These are phyloP conservation scores for Parnassius smintheus DNA, from an alignment of 2,888 invertebrate genomes.

Conservation along the genomic window DNA sequence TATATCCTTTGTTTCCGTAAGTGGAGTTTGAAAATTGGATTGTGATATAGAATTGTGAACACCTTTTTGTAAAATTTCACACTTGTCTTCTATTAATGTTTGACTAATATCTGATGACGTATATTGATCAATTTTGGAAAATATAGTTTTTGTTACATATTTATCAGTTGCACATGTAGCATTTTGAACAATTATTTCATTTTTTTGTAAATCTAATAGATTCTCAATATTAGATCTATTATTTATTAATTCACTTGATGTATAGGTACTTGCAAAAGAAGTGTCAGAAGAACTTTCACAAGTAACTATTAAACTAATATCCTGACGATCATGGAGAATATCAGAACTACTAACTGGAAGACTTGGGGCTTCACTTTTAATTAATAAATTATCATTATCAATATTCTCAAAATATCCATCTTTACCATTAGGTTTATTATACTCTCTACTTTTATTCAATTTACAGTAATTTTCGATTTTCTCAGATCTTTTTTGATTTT, in stretches of 20 bases:
- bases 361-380: conserved; percentile 37
- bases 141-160: conserved; percentile 15
- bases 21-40: conserved; percentile 1
- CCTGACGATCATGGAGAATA: conserved; percentile 28
- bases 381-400: conserved; percentile 31
- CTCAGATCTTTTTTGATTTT: conserved; percentile 70
- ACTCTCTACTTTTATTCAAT: conserved; percentile 76
- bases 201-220: conserved; percentile 37
- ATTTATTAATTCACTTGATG: conserved; percentile 46
- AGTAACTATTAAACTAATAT: conserved; percentile 38
- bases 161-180: conserved; percentile 29
- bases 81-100: conserved; percentile 34
- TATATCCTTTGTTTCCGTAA: conserved; percentile 2
- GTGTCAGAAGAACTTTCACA: conserved; percentile 60
- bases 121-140: conserved; percentile 19
- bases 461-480: conserved; percentile 78
- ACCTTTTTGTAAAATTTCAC: conserved; percentile 1
- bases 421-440: conserved; percentile 51
- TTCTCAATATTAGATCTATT: conserved; percentile 40
- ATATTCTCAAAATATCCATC: conserved; percentile 41
- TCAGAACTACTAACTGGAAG: conserved; percentile 31
- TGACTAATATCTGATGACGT: conserved; percentile 16
- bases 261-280: conserved; percentile 59
- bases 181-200: conserved; percentile 15
- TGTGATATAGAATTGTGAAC: conserved; percentile 11